Percentiles rank a stretch among this genome's conserved stretches.
These are phyloP conservation scores for Petrocephalus microphthalmus DNA, from an alignment of 2,113 vertebrate genomes.

Conservation along the genomic window DNA sequence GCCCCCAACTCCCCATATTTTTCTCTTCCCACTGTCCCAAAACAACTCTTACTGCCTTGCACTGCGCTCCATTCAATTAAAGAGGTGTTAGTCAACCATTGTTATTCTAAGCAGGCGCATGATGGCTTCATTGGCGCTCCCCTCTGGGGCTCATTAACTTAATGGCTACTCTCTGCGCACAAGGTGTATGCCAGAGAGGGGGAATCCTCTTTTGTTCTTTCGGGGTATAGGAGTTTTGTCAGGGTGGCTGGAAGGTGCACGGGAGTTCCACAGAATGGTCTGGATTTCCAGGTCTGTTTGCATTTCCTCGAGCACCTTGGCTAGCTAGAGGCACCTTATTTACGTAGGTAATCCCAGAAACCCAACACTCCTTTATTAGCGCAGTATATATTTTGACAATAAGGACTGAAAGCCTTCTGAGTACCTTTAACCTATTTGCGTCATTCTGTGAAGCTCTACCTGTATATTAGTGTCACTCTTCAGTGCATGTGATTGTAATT, in stretches of 20 bases:
- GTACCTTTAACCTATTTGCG: neutral
- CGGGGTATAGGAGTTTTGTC: conserved; percentile 6
- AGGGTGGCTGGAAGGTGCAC: neutral
- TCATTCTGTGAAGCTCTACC: neutral
- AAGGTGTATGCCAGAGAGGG: conserved; percentile 22
- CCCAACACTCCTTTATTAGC: neutral
- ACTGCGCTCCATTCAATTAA: conserved; percentile 29
- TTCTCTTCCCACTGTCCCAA: conserved; percentile 17
- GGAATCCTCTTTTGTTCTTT: conserved; percentile 19
- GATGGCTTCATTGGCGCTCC: conserved; percentile 46
- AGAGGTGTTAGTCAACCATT: conserved; percentile 42
- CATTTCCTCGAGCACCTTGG: neutral
- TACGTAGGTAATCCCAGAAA: neutral
- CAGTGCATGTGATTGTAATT: neutral
- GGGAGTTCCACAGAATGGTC: neutral
- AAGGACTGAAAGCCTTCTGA: neutral
- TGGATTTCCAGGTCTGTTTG: conserved; percentile 2
- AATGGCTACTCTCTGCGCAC: conserved; percentile 42
- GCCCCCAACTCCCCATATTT: neutral
- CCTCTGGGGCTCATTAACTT: conserved; percentile 45
- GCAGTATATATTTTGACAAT: neutral
- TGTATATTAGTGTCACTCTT: neutral
- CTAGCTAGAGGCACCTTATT: neutral
- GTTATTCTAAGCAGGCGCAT: conserved; percentile 50
- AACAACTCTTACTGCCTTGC: conserved; percentile 24